These are phyloP conservation scores for Lepilemur ruficaudatus DNA, from an alignment of 2,797 vertebrate genomes.

Conservation along the genomic window DNA sequence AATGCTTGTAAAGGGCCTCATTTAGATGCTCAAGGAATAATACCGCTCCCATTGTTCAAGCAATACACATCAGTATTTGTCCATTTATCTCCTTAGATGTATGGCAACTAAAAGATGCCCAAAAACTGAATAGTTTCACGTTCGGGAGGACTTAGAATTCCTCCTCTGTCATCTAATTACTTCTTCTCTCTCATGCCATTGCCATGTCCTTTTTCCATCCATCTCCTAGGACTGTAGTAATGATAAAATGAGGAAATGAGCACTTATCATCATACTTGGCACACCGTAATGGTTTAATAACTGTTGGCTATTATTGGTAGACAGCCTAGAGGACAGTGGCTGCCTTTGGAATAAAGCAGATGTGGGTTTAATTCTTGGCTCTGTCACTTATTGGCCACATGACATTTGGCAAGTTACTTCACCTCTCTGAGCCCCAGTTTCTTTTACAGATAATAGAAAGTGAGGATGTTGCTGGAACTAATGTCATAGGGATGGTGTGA, in stretches of 20 bases:
- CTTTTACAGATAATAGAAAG: background rate
- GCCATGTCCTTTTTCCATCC: background rate
- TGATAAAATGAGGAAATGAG: background rate
- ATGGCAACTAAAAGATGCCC: background rate
- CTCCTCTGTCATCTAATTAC: background rate
- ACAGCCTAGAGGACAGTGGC: background rate
- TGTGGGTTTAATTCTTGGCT: background rate
- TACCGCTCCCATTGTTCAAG: background rate
- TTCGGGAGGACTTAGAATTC: background rate
- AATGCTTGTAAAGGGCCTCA: background rate
- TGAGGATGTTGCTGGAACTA: background rate
- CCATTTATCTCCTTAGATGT: background rate
- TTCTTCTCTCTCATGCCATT: background rate
- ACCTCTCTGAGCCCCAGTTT: background rate
- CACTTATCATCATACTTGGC: background rate
- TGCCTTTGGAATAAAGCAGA: background rate
- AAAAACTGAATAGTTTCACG: background rate
- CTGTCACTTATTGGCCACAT: background rate
- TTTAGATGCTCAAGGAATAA: background rate
- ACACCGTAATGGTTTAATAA: background rate
- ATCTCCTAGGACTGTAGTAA: background rate
- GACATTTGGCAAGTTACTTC: background rate
- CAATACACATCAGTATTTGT: background rate
- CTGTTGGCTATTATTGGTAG: background rate
- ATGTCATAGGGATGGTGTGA: background rate